Percentiles rank a stretch among this genome's conserved stretches.
These are phyloP conservation scores for Tachyglossus aculeatus DNA, from an alignment of 2,797 vertebrate species.

Conservation along the genomic window DNA sequence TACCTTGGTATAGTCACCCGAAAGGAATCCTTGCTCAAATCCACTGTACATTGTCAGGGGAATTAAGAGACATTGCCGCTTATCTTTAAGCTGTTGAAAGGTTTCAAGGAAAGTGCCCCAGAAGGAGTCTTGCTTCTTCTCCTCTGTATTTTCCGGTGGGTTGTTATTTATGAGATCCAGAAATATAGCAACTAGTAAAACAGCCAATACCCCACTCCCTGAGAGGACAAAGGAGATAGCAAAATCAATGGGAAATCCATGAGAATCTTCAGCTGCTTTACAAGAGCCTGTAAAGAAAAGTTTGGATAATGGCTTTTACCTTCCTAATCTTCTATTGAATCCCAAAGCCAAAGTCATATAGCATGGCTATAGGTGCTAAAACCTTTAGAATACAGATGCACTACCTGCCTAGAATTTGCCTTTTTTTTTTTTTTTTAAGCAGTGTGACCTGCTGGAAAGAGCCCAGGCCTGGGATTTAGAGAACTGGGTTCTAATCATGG, in stretches of 20 bases:
- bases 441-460: no score
- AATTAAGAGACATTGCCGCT: slow-evolving; percentile 82
- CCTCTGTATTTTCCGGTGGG: slow-evolving; percentile 62
- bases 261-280: slow-evolving; percentile 44
- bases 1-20: slow-evolving; percentile 94
- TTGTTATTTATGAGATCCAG: slow-evolving; percentile 82
- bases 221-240: slow-evolving; percentile 38
- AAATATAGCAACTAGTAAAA: slow-evolving; percentile 80
- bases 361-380: no score
- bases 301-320: no score
- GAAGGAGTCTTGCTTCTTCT: slow-evolving; percentile 63
- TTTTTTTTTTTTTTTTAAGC: no score
- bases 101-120: slow-evolving; percentile 85
- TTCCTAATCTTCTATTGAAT: no score
- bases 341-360: no score
- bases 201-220: slow-evolving; percentile 88
- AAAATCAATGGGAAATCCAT: slow-evolving; percentile 36
- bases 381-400: no score
- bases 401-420: no score
- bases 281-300: no score
- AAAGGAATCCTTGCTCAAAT: slow-evolving; percentile 91
- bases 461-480: no score
- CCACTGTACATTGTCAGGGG: slow-evolving; percentile 93
- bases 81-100: slow-evolving; percentile 82
- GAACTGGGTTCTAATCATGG: no score